phyloP scores from a whole-genome alignment of 2,888 invertebrate species.

The Xiphydria camelus region DNA sequence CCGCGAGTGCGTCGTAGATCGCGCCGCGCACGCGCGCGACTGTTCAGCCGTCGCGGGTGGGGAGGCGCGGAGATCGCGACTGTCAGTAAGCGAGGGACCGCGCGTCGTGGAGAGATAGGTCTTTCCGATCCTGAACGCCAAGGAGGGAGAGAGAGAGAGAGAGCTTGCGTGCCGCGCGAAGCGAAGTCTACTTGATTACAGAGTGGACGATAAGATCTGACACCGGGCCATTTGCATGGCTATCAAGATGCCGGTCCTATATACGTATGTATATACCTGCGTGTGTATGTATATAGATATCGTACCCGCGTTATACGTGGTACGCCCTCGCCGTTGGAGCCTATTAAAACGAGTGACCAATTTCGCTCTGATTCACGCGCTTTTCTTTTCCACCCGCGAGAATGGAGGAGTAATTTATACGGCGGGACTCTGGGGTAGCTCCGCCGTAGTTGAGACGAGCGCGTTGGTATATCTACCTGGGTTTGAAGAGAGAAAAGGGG shows the following conservation, averaged over 20 bases:
- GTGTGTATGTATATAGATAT: not conserved
- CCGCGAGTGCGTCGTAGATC: too few species aligned
- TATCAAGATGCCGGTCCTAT: slow-evolving; percentile 29
- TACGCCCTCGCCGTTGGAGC: not conserved
- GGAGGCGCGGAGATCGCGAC: too few species aligned
- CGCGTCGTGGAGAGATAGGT: too few species aligned
- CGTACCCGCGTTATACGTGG: not conserved
- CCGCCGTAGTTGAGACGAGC: too few species aligned
- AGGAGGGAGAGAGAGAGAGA: not conserved
- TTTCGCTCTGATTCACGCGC: slow-evolving; percentile 1
- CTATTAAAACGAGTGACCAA: slow-evolving; percentile 3
- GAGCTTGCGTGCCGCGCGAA: slow-evolving; percentile 12
- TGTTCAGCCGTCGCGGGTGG: too few species aligned
- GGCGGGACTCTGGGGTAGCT: too few species aligned
- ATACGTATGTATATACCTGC: slow-evolving; percentile 7
- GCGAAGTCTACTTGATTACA: slow-evolving; percentile 16
- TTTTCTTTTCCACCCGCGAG: too few species aligned
- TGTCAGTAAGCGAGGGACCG: too few species aligned
- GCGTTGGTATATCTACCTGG: too few species aligned
- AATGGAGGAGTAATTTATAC: too few species aligned
- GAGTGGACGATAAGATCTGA: slow-evolving; percentile 28
- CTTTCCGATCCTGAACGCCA: not conserved
- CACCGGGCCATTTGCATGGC: slow-evolving; percentile 33
- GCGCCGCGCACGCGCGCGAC: too few species aligned
- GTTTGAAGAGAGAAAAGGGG: too few species aligned